Conservation (phyloP, 2,113 vertebrate species). For the Accipiter virgatus region DNA sequence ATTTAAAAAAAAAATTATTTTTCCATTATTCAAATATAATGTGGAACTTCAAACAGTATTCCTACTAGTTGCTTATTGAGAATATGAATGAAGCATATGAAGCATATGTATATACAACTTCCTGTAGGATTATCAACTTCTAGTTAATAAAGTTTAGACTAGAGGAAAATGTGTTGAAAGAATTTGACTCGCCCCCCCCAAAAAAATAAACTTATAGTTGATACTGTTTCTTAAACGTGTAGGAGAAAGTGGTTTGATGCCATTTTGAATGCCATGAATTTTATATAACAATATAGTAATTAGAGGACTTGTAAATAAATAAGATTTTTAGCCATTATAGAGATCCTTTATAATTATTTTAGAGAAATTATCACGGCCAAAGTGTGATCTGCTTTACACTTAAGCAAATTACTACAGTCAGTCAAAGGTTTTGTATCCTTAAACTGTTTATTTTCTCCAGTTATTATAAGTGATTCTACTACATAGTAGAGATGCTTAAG, state of each 20-base stretch:
- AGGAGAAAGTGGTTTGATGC: neutral
- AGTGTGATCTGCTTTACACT: neutral
- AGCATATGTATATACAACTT: neutral
- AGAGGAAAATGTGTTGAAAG: neutral
- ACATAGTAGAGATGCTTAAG: neutral
- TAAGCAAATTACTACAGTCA: neutral
- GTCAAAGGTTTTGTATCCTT: neutral
- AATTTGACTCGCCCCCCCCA: rapidly evolving
- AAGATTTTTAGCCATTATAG: neutral
- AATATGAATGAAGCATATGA: neutral
- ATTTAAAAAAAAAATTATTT: neutral
- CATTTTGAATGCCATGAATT: neutral
- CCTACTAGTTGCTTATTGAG: neutral
- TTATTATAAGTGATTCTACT: neutral
- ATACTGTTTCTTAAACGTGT: neutral
- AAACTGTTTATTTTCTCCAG: neutral
- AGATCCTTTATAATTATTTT: neutral
- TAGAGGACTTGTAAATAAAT: neutral
- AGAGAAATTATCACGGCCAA: neutral
- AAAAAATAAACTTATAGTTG: neutral
- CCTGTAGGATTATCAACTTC: neutral
- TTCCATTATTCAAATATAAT: neutral
- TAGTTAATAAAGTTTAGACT: neutral
- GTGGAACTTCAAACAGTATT: neutral
- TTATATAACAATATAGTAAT: neutral